A percentile compares a stretch with the other conserved stretches of the same genome.
Evolutionary conservation across 2,797 vertebrate genomes (phyloP).

Genomic region (Phalloptychus januarius): DNA sequence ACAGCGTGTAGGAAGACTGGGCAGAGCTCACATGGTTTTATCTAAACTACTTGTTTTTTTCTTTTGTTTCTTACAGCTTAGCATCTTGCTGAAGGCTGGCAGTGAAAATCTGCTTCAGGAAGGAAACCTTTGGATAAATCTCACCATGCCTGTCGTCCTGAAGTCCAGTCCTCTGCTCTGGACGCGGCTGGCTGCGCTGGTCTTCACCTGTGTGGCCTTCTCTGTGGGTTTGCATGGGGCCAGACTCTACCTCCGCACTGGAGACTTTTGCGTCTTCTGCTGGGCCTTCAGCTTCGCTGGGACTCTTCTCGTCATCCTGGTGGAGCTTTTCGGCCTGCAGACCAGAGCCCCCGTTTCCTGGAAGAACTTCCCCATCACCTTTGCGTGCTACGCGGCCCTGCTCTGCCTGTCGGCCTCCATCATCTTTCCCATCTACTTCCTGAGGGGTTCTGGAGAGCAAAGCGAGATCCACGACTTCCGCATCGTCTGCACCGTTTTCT

Average conservation of each 20-base stretch:
- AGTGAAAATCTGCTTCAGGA: conserved; percentile 9
- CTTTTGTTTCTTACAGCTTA: conserved; percentile 32
- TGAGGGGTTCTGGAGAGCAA: conserved; percentile 55
- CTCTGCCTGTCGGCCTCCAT: conserved; percentile 89
- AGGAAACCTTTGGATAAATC: conserved; percentile 8
- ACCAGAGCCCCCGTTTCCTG: conserved; percentile 86
- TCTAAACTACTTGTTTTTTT: not conserved
- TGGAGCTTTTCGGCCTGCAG: conserved; percentile 87
- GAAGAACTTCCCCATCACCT: conserved; percentile 93
- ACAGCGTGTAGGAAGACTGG: conserved; percentile 17
- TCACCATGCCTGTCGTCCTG: conserved; percentile 75
- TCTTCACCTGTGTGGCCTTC: conserved; percentile 87
- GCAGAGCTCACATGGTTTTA: conserved; percentile 26
- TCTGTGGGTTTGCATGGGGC: conserved; percentile 83
- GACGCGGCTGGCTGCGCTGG: conserved; percentile 82
- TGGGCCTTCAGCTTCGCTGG: conserved; percentile 91
- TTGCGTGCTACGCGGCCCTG: conserved; percentile 87
- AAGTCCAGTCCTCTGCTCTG: conserved; percentile 83
- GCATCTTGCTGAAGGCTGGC: conserved; percentile 9
- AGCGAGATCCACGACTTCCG: conserved; percentile 63
- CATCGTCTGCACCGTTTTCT: conserved; percentile 84
- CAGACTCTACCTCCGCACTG: conserved; percentile 47
- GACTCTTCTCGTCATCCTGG: conserved; percentile 84
- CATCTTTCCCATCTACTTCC: conserved; percentile 87
- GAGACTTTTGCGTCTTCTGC: conserved; percentile 90